phyloP scores from a whole-genome alignment of 2,888 invertebrate genomes.

The Lypha dubia region DNA sequence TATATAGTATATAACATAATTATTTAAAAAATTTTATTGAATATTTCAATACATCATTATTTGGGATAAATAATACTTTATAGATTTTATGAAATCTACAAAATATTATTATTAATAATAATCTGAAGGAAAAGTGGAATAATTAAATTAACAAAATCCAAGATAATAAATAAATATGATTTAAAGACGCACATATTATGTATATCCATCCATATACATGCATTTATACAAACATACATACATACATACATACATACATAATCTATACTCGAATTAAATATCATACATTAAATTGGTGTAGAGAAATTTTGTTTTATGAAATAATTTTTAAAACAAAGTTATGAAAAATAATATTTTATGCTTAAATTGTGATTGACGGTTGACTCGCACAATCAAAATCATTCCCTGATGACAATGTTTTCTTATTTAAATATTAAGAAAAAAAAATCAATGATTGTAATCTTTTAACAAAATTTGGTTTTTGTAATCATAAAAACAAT shows the following conservation, averaged over 20 bases:
- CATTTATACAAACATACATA: no score
- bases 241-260: neutral
- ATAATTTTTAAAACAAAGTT: neutral
- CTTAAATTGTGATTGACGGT: neutral
- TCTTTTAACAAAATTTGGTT: neutral
- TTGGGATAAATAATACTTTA: neutral
- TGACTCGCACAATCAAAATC: neutral
- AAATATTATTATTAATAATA: neutral
- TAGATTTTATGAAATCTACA: neutral
- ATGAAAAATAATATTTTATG: neutral
- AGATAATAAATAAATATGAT: constrained; percentile 26
- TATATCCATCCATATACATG: neutral
- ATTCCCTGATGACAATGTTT: neutral
- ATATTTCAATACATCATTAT: neutral
- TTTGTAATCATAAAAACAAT: neutral
- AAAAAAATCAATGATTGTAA: neutral
- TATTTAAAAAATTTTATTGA: neutral
- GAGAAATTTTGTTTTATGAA: constrained; percentile 44
- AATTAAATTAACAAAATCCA: neutral
- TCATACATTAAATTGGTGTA: constrained; percentile 41
- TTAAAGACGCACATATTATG: constrained; percentile 32
- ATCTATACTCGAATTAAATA: constrained; percentile 14
- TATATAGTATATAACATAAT: neutral
- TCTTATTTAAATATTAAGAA: neutral
- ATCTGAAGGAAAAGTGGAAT: neutral